Conservation (phyloP, 2,797 vertebrate species). For the Enoplosus armatus region DNA sequence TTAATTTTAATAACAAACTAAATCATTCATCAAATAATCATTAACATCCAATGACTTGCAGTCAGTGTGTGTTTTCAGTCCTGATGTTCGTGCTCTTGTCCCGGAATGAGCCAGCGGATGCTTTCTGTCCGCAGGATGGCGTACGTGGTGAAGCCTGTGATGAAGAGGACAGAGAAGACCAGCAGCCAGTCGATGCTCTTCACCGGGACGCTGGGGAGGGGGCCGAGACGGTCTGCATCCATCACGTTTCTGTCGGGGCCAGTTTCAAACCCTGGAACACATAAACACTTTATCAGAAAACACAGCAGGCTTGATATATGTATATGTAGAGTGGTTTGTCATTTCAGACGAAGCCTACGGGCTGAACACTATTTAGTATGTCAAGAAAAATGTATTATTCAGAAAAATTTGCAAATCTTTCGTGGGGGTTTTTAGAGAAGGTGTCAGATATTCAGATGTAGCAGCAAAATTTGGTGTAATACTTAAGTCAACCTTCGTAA, state of each 20-base stretch:
- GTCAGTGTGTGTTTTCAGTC: slow-evolving; percentile 81
- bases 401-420: background rate
- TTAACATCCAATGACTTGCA: slow-evolving; percentile 29
- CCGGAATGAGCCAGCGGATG: slow-evolving; percentile 95
- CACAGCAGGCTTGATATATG: background rate
- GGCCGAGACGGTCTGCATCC: slow-evolving; percentile 88
- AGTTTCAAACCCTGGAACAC: slow-evolving; percentile 90
- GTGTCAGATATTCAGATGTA: background rate
- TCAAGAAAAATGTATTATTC: background rate
- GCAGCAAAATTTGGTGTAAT: too few species aligned
- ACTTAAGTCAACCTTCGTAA: background rate
- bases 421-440: background rate
- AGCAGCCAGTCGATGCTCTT: slow-evolving; percentile 96
- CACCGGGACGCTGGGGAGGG: slow-evolving; percentile 89
- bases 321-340: background rate
- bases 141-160: slow-evolving; percentile 90
- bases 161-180: slow-evolving; percentile 95
- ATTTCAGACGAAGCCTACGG: background rate
- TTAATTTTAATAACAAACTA: slow-evolving; percentile 10
- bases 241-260: slow-evolving; percentile 85
- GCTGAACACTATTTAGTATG: background rate
- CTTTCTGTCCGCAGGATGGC: slow-evolving; percentile 93
- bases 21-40: background rate
- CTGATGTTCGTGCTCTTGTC: slow-evolving; percentile 96
- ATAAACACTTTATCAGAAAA: background rate